phyloP scores from a whole-genome alignment of 2,888 invertebrate genomes.

The Cheilosia soror region DNA sequence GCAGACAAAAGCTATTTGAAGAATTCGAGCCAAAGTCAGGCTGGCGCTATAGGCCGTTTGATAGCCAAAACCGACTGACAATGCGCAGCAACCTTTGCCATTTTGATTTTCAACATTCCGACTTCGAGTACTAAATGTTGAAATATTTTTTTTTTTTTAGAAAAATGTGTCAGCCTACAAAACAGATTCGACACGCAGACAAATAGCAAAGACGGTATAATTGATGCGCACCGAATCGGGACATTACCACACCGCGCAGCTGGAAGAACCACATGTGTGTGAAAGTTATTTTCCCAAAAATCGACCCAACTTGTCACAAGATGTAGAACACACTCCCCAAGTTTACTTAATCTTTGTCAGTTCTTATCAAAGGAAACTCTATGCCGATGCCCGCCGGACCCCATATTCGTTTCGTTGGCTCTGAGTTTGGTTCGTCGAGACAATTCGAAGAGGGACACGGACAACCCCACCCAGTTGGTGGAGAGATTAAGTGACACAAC shows the following conservation, averaged over 20 bases:
- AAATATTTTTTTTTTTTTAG: not conserved
- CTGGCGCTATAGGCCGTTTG: constrained; percentile 3
- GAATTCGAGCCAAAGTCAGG: constrained; percentile 17
- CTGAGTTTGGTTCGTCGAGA: constrained; percentile 28
- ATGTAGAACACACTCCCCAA: constrained; percentile 54
- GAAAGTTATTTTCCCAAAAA: constrained; percentile 15
- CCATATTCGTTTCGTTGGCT: constrained; percentile 2
- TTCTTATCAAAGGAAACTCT: constrained; percentile 51
- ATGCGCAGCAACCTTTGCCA: not conserved
- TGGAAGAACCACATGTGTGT: constrained; percentile 37
- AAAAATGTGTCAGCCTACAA: not conserved
- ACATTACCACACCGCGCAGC: constrained; percentile 55
- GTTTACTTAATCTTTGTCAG: constrained; percentile 68
- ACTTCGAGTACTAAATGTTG: not conserved
- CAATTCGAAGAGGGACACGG: constrained; percentile 39
- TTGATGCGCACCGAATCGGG: constrained; percentile 64
- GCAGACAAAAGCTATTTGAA: not conserved
- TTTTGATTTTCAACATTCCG: not conserved
- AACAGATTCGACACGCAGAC: constrained; percentile 10
- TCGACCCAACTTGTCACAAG: constrained; percentile 61
- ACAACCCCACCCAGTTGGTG: constrained; percentile 42
- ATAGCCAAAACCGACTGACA: not conserved
- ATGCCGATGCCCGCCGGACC: not conserved
- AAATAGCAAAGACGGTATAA: constrained; percentile 47
- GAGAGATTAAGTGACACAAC: constrained; percentile 73